Base-by-base conservation (phyloP, 2,113 vertebrate species). In the Irena cyanogastra region DNA sequence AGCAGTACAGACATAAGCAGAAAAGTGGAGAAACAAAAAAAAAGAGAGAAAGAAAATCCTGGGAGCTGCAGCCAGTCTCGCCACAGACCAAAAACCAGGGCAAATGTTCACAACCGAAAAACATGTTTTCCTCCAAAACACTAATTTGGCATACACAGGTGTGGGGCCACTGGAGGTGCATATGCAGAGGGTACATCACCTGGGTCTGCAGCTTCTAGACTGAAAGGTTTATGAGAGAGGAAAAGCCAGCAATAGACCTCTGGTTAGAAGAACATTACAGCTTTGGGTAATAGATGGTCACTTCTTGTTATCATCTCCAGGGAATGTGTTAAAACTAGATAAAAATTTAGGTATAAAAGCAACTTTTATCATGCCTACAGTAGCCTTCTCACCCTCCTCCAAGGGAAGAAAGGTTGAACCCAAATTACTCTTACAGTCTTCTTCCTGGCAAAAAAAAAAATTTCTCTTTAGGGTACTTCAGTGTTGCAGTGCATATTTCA, bases 81-180 rank as follows among this genome's bases (percentile, higher is more conserved):
- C 20, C 33, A 60, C 39, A 74, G 23, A 31, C 41, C 33, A 54
- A 53, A 70, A 5, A 21, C 9, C 30, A 33, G 13, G n/a, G 37
- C 42, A 27, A 86, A 78, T 7, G 7, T 37, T 24, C 45, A 76
- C 68, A 31, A 33, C 26, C 5, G 6, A 16, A 39, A 42, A 70
- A 39, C 1, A 2, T 4, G 3, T 79, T 90, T 83, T 69, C 16
- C 21, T 57, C n/a, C 37, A 71, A 59, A 60, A 31, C 5, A 27
- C 0, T 0, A 42, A n/a, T 49, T 21, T 72, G 65, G 9, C 44
- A 44, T 5, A 9, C 6, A 31, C 14, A 70, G 16, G 37, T 72
- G 9, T 42, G 49, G 27, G 37, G 21, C 44, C 8, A 22, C 27
- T 53, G 37, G 31, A 47, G n/a, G 39, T 63, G 24, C 14, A 33